Evolutionary conservation across 2,113 vertebrate genomes (phyloP).

Genomic region (Pipa parva): DNA sequence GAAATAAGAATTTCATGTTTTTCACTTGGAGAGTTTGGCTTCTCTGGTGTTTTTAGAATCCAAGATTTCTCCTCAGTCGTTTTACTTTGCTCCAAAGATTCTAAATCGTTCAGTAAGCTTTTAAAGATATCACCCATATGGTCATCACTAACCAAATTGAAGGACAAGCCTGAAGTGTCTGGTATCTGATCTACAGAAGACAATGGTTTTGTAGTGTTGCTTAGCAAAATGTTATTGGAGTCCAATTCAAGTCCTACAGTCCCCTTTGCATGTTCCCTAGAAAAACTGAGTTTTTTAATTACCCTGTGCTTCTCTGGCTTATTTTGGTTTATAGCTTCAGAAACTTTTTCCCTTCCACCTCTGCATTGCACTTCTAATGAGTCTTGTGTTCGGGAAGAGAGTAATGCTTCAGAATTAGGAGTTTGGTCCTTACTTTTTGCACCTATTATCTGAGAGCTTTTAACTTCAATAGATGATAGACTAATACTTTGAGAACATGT

Average conservation of each 20-base stretch:
- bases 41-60: conserved; percentile 80
- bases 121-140: conserved; percentile 98
- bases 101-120: conserved; percentile 87
- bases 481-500: neutral
- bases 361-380: conserved; percentile 36
- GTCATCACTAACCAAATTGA: conserved; percentile 89
- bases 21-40: conserved; percentile 59
- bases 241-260: neutral
- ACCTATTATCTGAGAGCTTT: neutral
- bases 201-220: neutral
- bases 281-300: neutral
- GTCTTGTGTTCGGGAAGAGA: too few species aligned
- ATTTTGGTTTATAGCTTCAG: conserved; percentile 32
- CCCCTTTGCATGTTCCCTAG: neutral
- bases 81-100: conserved; percentile 72
- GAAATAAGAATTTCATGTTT: conserved; percentile 50
- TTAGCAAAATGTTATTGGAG: neutral
- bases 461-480: neutral
- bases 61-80: conserved; percentile 65
- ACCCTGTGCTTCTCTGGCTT: conserved; percentile 35
- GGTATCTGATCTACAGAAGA: neutral
- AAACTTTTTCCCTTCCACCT: conserved; percentile 43
- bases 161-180: conserved; percentile 75
- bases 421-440: neutral
- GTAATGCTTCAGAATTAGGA: neutral